A percentile compares a stretch with the other conserved stretches of the same genome.
These are phyloP conservation scores for Fundulus diaphanus DNA, from an alignment of 2,797 vertebrate species.

Conservation along the genomic window DNA sequence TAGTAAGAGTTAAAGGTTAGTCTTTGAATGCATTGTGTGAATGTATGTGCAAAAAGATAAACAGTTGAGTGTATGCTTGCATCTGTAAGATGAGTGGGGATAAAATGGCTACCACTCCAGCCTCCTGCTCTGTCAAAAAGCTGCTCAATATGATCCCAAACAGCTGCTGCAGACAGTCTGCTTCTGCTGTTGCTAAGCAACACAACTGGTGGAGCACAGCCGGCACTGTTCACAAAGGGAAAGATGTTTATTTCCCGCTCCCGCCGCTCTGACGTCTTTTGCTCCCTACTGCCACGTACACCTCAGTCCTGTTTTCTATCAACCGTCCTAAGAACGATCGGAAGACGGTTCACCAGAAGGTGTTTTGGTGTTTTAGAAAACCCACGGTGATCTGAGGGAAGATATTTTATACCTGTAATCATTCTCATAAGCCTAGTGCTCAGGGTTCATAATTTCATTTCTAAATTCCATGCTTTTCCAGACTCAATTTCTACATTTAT, in stretches of 20 bases:
- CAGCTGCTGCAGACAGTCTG: conserved; percentile 28
- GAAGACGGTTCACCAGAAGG: neutral
- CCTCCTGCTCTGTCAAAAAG: conserved; percentile 5
- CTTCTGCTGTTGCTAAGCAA: conserved; percentile 64
- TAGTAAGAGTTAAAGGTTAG: neutral
- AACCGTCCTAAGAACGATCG: neutral
- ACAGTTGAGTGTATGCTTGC: neutral
- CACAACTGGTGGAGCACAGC: conserved; percentile 14
- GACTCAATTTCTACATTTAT: too few species aligned
- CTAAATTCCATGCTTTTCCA: too few species aligned
- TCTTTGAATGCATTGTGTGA: neutral
- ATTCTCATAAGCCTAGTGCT: too few species aligned
- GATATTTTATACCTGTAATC: too few species aligned
- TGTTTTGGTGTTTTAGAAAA: too few species aligned
- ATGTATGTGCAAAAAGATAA: neutral
- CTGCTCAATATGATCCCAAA: conserved; percentile 12
- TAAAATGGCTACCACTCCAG: conserved; percentile 27
- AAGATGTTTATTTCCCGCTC: neutral
- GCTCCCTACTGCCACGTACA: neutral
- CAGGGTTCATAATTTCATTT: too few species aligned
- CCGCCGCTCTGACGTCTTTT: neutral
- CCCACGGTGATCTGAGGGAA: too few species aligned
- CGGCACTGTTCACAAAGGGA: neutral
- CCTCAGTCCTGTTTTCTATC: neutral
- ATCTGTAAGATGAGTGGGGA: conserved; percentile 1